Percentiles rank a stretch among this genome's conserved stretches.
phyloP scores from a whole-genome alignment of 2,888 invertebrate species.

The Parochlus steinenii region DNA sequence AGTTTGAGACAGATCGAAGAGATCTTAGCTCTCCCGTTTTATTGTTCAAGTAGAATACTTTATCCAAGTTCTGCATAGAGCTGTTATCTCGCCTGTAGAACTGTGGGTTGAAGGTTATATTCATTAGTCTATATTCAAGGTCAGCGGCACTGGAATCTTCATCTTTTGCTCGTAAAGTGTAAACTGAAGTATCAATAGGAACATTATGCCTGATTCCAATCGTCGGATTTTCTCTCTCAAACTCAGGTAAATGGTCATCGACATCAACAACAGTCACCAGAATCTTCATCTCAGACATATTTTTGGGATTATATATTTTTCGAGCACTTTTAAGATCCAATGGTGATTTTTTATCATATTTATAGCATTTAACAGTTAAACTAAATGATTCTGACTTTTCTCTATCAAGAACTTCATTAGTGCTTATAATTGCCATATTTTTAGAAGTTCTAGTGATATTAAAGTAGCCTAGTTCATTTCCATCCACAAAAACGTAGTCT shows the following conservation, averaged over 20 bases:
- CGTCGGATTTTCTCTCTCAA: slow-evolving; percentile 42
- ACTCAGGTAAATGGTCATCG: slow-evolving; percentile 58
- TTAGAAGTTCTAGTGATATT: slow-evolving; percentile 43
- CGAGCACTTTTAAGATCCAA: slow-evolving; percentile 25
- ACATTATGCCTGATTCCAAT: slow-evolving; percentile 59
- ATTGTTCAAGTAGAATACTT: slow-evolving; percentile 45
- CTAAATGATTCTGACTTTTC: slow-evolving; percentile 40
- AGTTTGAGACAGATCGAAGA: slow-evolving; percentile 44
- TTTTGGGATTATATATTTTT: slow-evolving; percentile 47
- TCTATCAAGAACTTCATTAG: slow-evolving; percentile 46
- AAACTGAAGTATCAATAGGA: slow-evolving; percentile 51
- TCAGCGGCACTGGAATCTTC: slow-evolving; percentile 47
- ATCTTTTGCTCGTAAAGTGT: slow-evolving; percentile 48
- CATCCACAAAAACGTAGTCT: slow-evolving; percentile 55
- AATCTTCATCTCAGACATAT: slow-evolving; percentile 50
- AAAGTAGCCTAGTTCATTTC: slow-evolving; percentile 50
- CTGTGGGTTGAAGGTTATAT: slow-evolving; percentile 36
- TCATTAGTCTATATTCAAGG: slow-evolving; percentile 43
- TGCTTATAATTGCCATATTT: slow-evolving; percentile 44
- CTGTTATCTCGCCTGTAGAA: slow-evolving; percentile 30
- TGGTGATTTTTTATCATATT: slow-evolving; percentile 31
- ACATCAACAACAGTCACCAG: slow-evolving; percentile 47
- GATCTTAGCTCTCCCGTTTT: slow-evolving; percentile 55
- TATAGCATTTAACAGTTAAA: slow-evolving; percentile 54
- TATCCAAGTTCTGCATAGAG: slow-evolving; percentile 30